Conservation (phyloP, 2,888 invertebrate species). For the Hofmannophila pseudospretella region DNA sequence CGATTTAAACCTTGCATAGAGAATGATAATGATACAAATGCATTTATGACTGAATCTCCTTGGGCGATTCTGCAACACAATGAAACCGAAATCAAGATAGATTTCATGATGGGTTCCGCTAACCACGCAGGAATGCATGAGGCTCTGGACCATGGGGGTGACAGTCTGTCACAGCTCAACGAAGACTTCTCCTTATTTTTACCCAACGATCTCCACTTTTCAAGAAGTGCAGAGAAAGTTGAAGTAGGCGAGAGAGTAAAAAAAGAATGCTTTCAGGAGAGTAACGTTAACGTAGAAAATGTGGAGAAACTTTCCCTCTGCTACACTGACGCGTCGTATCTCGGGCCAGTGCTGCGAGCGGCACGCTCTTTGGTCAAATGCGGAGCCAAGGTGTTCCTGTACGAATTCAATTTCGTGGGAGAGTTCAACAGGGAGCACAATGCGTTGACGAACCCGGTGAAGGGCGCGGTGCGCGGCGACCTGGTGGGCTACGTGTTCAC, state of each 20-base stretch:
- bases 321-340: slow-evolving; percentile 48
- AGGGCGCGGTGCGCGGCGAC: slow-evolving; percentile 75
- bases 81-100: slow-evolving; percentile 21
- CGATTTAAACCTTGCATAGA: slow-evolving; percentile 49
- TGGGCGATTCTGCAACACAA: slow-evolving; percentile 36
- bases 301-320: slow-evolving; percentile 33
- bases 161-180: slow-evolving; percentile 33
- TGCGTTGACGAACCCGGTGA: slow-evolving; percentile 39
- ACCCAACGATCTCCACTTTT: slow-evolving; percentile 48
- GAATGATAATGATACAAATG: slow-evolving; percentile 15
- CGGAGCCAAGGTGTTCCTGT: slow-evolving; percentile 70
- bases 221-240: slow-evolving; percentile 19
- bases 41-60: slow-evolving; percentile 42
- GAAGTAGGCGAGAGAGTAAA: slow-evolving; percentile 30
- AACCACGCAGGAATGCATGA: slow-evolving; percentile 46
- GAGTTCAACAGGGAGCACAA: slow-evolving; percentile 59
- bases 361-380: slow-evolving; percentile 39
- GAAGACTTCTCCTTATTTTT: slow-evolving; percentile 29
- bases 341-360: slow-evolving; percentile 43
- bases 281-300: slow-evolving; percentile 26
- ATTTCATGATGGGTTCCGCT: slow-evolving; percentile 51
- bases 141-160: slow-evolving; percentile 30
- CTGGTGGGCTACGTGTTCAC: slow-evolving; percentile 73
- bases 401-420: slow-evolving; percentile 75
- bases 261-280: slow-evolving; percentile 41